Evolutionary conservation across 2,797 vertebrate genomes (phyloP).

Genomic region (Brotula barbata): DNA sequence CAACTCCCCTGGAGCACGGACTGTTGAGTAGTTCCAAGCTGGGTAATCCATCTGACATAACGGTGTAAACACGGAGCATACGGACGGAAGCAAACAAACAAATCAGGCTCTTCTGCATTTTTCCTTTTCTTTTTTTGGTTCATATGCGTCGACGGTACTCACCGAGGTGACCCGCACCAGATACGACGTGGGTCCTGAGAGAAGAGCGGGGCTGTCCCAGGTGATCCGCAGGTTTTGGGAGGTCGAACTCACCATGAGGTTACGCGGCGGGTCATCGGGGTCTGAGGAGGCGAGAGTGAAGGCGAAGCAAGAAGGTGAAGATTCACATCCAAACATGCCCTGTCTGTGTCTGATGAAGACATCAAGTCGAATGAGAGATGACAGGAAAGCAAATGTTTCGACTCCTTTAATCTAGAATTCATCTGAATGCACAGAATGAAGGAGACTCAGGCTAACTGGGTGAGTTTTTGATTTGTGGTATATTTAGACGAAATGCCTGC

Average conservation of each 20-base stretch:
- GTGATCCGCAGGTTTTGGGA: conserved; percentile 83
- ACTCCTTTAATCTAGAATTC: no score
- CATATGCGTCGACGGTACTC: conserved; percentile 47
- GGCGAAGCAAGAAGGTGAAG: no score
- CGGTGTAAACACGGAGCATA: conserved; percentile 20
- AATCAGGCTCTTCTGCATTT: background rate
- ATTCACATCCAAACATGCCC: no score
- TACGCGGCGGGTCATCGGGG: conserved; percentile 88
- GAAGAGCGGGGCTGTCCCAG: conserved; percentile 85
- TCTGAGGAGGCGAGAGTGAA: no score
- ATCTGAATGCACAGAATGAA: no score
- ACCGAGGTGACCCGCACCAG: conserved; percentile 85
- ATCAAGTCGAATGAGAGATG: no score
- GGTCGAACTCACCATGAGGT: conserved; percentile 80
- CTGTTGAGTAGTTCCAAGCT: conserved; percentile 79
- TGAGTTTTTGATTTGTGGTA: no score
- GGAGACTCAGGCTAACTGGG: no score
- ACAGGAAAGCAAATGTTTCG: no score
- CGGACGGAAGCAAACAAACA: no score
- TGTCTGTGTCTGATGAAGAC: no score
- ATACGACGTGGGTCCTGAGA: conserved; percentile 92
- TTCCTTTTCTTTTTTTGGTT: background rate
- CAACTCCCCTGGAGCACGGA: conserved; percentile 81
- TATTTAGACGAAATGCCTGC: no score
- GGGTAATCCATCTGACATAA: conserved; percentile 80